Base-by-base conservation (phyloP, 2,113 vertebrate species). In the Cacatua alba region DNA sequence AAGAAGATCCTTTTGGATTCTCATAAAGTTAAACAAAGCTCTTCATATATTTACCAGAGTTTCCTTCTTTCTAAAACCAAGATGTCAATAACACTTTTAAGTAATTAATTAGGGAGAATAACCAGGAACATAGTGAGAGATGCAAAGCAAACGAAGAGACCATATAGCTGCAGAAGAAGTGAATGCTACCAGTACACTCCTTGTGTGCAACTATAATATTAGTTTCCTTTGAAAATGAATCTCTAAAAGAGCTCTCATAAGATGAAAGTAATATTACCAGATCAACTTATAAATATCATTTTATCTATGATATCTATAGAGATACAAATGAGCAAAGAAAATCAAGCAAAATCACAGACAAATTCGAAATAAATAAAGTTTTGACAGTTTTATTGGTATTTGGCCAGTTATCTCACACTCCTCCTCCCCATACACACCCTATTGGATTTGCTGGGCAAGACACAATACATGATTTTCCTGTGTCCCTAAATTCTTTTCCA, bases 1-100 rank as follows among this genome's bases (percentile, higher is more conserved):
- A 85, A 82, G 31, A 90, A 82, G 60, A 87, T 81, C 33, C 8
- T 95, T 95, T 76, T 87, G 37, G 13, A 15, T 71, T 92, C 62
- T 75, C 52, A 71, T 29, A 18, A 87, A 60, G 16, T 92, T 82
- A 87, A 95, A 81, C 44, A 71, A 75, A 55, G 7, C 5, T 51
- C 3, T 71, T 23, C 68, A 18, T 62, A 9, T 64, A 48, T 70
- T 92, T 78, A 80, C 19, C 14, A 62, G 18, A 46, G 7, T 37
- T 82, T 82, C 16, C 25, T 94, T 67, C 48, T 53, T 49, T 72
- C 15, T 67, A 69, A 88, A 95, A 48, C 26, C 41, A 82, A 75
- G 79, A 83, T 60, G 67, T 76, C 82, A 49, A 9, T 88, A 83
- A 35, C 48, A 79, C 2, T 10, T 90, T 93, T 24, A 78, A 78